Conservation (phyloP, 2,797 vertebrate genomes). For the Hippoglossus hippoglossus region DNA sequence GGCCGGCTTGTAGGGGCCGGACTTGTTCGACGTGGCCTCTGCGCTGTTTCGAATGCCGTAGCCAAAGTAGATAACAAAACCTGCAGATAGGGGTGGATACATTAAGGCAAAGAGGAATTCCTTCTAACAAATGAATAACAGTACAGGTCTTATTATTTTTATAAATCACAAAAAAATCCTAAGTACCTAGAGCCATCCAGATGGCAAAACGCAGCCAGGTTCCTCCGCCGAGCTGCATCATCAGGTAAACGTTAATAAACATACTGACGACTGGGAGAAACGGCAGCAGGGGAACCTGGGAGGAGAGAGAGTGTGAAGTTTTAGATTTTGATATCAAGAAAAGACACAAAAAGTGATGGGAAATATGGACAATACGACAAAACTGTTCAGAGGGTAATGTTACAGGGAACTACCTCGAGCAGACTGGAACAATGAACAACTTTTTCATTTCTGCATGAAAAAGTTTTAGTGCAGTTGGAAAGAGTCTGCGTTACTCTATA, state of each 20-base stretch:
- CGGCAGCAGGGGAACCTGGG: constrained; percentile 93
- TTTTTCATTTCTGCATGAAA: too few relatives aligned
- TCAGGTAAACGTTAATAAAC: constrained; percentile 96
- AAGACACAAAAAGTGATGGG: too few relatives aligned
- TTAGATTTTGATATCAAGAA: too few relatives aligned
- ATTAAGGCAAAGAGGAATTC: background rate
- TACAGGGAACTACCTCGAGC: too few relatives aligned
- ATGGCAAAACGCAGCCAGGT: constrained; percentile 94
- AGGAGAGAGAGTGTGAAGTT: background rate
- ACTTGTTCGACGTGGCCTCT: constrained; percentile 75
- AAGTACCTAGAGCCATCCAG: constrained; percentile 93
- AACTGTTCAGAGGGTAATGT: too few relatives aligned
- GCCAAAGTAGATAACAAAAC: constrained; percentile 92
- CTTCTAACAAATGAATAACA: background rate
- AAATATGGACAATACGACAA: background rate
- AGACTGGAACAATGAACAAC: too few relatives aligned
- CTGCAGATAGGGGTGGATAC: constrained; percentile 70
- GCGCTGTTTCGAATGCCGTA: constrained; percentile 93
- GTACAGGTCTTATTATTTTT: too few relatives aligned
- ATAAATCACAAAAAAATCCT: background rate
- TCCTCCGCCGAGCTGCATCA: constrained; percentile 94
- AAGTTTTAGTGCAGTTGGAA: too few relatives aligned
- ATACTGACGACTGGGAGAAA: constrained; percentile 92
- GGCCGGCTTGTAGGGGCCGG: constrained; percentile 53
- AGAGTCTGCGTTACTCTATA: too few relatives aligned